phyloP scores from a whole-genome alignment of 2,888 invertebrate genomes.

The Metalampra italica region DNA sequence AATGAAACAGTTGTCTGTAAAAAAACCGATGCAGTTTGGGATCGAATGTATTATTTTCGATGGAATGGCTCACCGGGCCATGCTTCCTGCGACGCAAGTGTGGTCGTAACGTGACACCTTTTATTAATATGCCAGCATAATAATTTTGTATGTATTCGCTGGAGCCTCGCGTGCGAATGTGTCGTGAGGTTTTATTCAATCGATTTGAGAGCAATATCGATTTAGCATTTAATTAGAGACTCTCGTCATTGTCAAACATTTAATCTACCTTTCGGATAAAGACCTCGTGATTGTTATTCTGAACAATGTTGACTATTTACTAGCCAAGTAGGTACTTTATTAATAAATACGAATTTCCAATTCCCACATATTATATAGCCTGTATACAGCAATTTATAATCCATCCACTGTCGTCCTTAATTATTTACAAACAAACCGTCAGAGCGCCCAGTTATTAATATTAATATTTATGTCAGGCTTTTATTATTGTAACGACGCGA shows the following conservation, averaged over 20 bases:
- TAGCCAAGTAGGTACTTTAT: background rate
- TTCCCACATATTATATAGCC: background rate
- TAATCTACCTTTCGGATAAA: no score
- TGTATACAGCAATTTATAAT: background rate
- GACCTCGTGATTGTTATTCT: background rate
- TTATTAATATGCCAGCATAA: constrained; percentile 75
- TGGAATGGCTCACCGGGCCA: constrained; percentile 63
- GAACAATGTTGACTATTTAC: background rate
- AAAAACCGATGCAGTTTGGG: constrained; percentile 45
- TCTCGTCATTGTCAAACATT: background rate
- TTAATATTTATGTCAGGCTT: constrained; percentile 34
- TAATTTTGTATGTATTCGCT: constrained; percentile 71
- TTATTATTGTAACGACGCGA: constrained; percentile 34
- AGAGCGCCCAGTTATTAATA: constrained; percentile 28
- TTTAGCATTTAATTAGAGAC: constrained; percentile 41
- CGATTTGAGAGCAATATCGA: constrained; percentile 64
- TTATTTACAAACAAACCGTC: constrained; percentile 34
- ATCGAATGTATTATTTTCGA: constrained; percentile 68
- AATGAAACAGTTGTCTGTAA: constrained; percentile 48
- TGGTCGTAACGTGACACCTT: constrained; percentile 73
- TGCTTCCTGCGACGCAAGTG: constrained; percentile 75
- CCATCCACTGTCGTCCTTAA: constrained; percentile 18
- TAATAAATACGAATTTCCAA: background rate
- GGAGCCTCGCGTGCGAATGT: constrained; percentile 71
- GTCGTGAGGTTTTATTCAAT: constrained; percentile 67